These are phyloP conservation scores for Drosophila lini DNA, from an alignment of 1,140 invertebrate species.

Conservation along the genomic window DNA sequence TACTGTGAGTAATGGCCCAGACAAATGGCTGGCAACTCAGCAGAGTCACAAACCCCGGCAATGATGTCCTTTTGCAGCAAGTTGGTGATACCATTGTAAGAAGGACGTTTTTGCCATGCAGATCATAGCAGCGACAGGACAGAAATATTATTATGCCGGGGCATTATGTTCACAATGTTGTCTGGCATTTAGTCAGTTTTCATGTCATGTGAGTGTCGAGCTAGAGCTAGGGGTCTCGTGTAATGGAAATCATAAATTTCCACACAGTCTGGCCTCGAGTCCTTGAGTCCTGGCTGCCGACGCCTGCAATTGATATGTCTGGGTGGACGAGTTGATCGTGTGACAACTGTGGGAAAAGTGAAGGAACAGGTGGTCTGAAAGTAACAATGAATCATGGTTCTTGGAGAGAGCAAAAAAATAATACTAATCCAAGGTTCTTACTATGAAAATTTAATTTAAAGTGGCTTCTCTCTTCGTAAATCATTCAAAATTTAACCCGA, in stretches of 20 bases:
- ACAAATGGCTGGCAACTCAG: slow-evolving; percentile 72
- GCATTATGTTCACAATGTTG: slow-evolving; percentile 81
- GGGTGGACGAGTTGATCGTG: slow-evolving; percentile 33
- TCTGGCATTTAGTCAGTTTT: slow-evolving; percentile 73
- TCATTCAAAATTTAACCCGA: slow-evolving; percentile 10
- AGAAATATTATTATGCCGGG: slow-evolving; percentile 82
- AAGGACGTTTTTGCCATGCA: slow-evolving; percentile 52
- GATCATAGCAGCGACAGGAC: slow-evolving; percentile 75
- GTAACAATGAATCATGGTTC: background rate
- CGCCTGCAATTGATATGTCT: slow-evolving; percentile 43
- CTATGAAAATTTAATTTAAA: too few relatives aligned
- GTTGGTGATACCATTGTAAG: slow-evolving; percentile 15
- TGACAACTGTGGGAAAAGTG: slow-evolving; percentile 13
- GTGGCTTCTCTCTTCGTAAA: slow-evolving; percentile 2
- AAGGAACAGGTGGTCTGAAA: slow-evolving; percentile 19
- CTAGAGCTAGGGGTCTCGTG: slow-evolving; percentile 33
- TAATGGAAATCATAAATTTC: slow-evolving; percentile 79
- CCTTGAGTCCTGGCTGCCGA: slow-evolving; percentile 8
- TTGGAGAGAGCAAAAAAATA: too few relatives aligned
- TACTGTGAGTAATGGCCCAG: slow-evolving; percentile 78
- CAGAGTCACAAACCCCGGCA: slow-evolving; percentile 29
- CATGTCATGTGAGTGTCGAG: slow-evolving; percentile 51
- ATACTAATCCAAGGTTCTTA: background rate
- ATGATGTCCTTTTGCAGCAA: slow-evolving; percentile 11
- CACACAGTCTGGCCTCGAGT: slow-evolving; percentile 39